These are phyloP conservation scores for Rotaria macrura DNA, from an alignment of 2,888 invertebrate genomes.

Conservation along the genomic window DNA sequence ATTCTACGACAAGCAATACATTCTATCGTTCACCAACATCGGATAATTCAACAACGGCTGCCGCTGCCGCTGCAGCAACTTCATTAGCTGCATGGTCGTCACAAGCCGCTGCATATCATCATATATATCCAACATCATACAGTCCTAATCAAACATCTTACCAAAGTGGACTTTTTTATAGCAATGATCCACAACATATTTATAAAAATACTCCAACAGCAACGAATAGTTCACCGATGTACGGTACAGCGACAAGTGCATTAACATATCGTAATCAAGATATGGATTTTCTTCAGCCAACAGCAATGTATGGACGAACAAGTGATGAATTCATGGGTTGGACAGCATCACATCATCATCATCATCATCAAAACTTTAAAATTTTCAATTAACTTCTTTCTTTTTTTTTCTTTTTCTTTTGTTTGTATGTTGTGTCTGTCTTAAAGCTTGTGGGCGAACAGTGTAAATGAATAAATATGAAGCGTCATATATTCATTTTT, in stretches of 20 bases:
- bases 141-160: neutral
- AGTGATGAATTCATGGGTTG: constrained; percentile 8
- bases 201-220: neutral
- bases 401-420: neutral
- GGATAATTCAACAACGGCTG: neutral
- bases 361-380: constrained; percentile 10
- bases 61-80: neutral
- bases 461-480: constrained; percentile 15
- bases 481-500: constrained; percentile 9
- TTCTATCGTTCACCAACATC: neutral
- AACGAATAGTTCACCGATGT: neutral
- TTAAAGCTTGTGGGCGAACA: constrained; percentile 15
- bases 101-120: neutral
- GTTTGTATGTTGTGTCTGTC: constrained; percentile 12
- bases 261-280: constrained; percentile 6
- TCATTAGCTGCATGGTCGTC: constrained; percentile 2
- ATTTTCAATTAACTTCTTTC: constrained; percentile 4
- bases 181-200: neutral
- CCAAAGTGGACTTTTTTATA: neutral
- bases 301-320: constrained; percentile 9
- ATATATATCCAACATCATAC: neutral
- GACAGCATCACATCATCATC: neutral
- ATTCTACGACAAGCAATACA: neutral
- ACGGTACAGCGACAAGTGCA: neutral
- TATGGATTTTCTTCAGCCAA: neutral